Evolutionary conservation across 2,888 invertebrate species (phyloP).

Genomic region (Macrosoma leucophasiata): DNA sequence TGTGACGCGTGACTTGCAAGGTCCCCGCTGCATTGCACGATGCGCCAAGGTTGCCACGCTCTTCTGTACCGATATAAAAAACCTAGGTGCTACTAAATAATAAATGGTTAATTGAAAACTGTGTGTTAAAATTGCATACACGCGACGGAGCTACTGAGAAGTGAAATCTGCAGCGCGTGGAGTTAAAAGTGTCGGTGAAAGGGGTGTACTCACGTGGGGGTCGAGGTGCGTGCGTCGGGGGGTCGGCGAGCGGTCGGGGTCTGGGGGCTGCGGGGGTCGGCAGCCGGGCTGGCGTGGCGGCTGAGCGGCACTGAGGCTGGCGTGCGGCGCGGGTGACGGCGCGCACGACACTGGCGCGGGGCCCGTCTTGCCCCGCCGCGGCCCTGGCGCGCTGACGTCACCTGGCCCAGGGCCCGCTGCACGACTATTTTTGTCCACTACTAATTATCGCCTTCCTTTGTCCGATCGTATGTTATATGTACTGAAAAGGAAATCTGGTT

Average conservation of each 20-base stretch:
- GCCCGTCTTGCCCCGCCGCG: slow-evolving; percentile 73
- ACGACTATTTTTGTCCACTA: slow-evolving; percentile 70
- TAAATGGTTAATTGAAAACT: slow-evolving; percentile 11
- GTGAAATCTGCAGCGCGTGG: slow-evolving; percentile 60
- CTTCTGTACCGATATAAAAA: slow-evolving; percentile 47
- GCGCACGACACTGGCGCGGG: slow-evolving; percentile 75
- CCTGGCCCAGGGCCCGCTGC: slow-evolving; percentile 73
- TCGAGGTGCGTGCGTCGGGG: slow-evolving; percentile 30
- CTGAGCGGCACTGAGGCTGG: slow-evolving; percentile 31
- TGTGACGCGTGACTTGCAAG: slow-evolving; percentile 76
- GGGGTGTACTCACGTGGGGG: slow-evolving; percentile 31
- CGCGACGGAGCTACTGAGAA: slow-evolving; percentile 33
- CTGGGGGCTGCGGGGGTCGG: slow-evolving; percentile 27
- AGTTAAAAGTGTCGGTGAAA: slow-evolving; percentile 24
- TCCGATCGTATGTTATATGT: slow-evolving; percentile 45
- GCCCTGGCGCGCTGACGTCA: slow-evolving; percentile 71
- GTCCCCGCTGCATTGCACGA: slow-evolving; percentile 75
- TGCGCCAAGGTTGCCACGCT: slow-evolving; percentile 73
- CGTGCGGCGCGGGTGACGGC: slow-evolving; percentile 71
- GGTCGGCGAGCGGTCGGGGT: slow-evolving; percentile 34
- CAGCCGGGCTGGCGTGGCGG: slow-evolving; percentile 30
- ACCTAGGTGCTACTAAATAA: slow-evolving; percentile 36
- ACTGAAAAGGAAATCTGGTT: slow-evolving; percentile 59
- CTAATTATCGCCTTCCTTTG: slow-evolving; percentile 73
- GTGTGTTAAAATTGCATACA: neutral